Evolutionary conservation across 1,140 invertebrate species (phyloP).

Genomic region (Dryas iulia): DNA sequence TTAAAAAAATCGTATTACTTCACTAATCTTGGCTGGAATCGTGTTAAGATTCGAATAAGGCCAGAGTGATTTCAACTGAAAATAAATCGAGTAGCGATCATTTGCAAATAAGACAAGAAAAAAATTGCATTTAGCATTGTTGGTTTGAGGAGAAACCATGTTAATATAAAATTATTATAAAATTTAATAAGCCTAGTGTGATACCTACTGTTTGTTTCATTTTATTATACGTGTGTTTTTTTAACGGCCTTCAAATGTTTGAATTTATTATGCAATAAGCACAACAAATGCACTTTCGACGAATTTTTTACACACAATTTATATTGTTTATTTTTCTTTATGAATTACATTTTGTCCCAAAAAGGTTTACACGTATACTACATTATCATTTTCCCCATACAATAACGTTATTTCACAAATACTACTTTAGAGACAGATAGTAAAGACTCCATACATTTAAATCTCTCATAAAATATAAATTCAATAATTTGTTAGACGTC

Average conservation of each 20-base stretch:
- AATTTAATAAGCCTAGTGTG: slow-evolving; percentile 4
- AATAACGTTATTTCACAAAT: background rate
- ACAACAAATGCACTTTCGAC: background rate
- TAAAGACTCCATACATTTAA: background rate
- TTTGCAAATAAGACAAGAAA: slow-evolving; percentile 21
- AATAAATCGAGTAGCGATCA: slow-evolving; percentile 24
- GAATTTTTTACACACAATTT: background rate
- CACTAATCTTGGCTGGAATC: slow-evolving; percentile 71
- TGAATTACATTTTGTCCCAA: background rate
- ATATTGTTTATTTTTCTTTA: background rate
- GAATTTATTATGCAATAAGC: background rate
- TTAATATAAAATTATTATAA: background rate
- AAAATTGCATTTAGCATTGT: background rate
- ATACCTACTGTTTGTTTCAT: background rate
- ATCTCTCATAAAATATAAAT: slow-evolving; percentile 4
- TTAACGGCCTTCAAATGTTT: background rate
- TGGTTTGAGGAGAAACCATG: background rate
- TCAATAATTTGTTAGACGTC: background rate
- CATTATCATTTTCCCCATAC: background rate
- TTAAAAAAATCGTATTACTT: slow-evolving; percentile 65
- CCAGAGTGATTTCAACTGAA: slow-evolving; percentile 39
- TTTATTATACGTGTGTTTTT: background rate
- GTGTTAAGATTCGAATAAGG: slow-evolving; percentile 64
- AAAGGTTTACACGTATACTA: background rate
- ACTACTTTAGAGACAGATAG: background rate